Conservation (phyloP, 2,113 vertebrate genomes). For the Oryzias woworae region DNA sequence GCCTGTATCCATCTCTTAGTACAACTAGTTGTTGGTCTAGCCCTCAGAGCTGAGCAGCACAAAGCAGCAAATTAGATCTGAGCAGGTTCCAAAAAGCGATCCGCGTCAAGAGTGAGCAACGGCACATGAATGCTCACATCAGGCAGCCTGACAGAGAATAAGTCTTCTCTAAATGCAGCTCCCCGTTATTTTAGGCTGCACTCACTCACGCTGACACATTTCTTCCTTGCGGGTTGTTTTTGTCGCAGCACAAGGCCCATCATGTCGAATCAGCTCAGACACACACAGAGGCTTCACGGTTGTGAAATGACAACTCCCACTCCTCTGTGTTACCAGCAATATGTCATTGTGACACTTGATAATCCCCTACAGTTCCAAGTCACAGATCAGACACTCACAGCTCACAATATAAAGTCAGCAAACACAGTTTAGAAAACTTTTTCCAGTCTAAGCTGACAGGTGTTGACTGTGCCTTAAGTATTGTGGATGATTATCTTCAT, state of each 20-base stretch:
- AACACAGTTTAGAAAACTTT: slow-evolving; percentile 37
- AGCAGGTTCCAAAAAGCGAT: too few relatives aligned
- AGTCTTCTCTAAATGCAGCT: slow-evolving; percentile 37
- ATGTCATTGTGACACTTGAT: slow-evolving; percentile 75
- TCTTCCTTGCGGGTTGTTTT: slow-evolving; percentile 32
- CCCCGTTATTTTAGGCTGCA: slow-evolving; percentile 21
- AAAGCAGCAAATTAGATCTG: too few relatives aligned
- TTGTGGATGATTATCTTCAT: slow-evolving; percentile 46
- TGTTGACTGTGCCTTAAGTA: slow-evolving; percentile 23
- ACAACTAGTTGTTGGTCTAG: too few relatives aligned
- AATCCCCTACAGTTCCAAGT: slow-evolving; percentile 66
- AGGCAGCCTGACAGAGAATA: slow-evolving; percentile 33
- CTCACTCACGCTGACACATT: slow-evolving; percentile 38
- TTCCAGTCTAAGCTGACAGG: slow-evolving; percentile 28
- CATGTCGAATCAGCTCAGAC: slow-evolving; percentile 21
- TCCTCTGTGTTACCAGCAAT: slow-evolving; percentile 58
- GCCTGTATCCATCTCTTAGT: too few relatives aligned
- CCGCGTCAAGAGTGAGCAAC: slow-evolving; percentile 4
- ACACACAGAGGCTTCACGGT: slow-evolving; percentile 39
- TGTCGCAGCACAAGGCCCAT: slow-evolving; percentile 26
- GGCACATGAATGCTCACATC: slow-evolving; percentile 40
- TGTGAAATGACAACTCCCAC: slow-evolving; percentile 51
- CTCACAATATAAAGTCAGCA: slow-evolving; percentile 20
- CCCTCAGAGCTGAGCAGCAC: too few relatives aligned
- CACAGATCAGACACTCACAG: slow-evolving; percentile 38